Evolutionary conservation across 2,888 invertebrate genomes (phyloP), one percentile per base, ranked within the genome.

Genomic region (Lamproptera curius): DNA sequence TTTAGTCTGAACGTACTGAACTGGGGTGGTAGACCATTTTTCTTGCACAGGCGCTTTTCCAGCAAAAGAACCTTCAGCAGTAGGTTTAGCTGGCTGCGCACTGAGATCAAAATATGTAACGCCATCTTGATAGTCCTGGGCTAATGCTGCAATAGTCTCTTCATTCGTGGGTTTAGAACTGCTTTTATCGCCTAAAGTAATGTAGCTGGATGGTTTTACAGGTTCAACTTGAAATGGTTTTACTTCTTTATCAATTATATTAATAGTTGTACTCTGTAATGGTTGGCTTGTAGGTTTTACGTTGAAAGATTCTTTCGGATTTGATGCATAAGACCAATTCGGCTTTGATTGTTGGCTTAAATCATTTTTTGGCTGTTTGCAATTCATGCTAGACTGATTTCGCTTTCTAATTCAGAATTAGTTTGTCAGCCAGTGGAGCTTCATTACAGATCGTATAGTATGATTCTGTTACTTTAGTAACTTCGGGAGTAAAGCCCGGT

Each of bases 251-350:
- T 31, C 20, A 37, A 15, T 26, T 16, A 17, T 41, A 10, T 36
- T 14, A 10, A 16, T 17, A 41, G 16, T n/a, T 15, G 16, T 36
- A n/a, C 10, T 28, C 16, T 16, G 16, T 13, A 33, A 20, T 20
- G 33, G 10, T 16, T 16, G 16, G 13, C 34, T 38, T 3, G 16
- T 33, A 20, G 38, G 42, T 16, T 47, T 42, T 16, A 13, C 31
- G 20, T 11, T 42, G 8, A 36, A 16, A 36, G 43, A 9, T 16
- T 43, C 43, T 16, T 43, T 43, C 20, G 16, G 6, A 23, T 35
- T 23, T 4, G 20, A 15, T 2, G 3, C 11, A 20, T 16, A 5
- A 16, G 43, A 43, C 36, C 36, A 36, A 16, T 23, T 11, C 0
- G 36, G 43, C 16, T 42, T 42, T 5, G 3, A 14, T 11, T 34